Conservation (phyloP, 1,140 invertebrate genomes). For the Zaprionus davidi region DNA sequence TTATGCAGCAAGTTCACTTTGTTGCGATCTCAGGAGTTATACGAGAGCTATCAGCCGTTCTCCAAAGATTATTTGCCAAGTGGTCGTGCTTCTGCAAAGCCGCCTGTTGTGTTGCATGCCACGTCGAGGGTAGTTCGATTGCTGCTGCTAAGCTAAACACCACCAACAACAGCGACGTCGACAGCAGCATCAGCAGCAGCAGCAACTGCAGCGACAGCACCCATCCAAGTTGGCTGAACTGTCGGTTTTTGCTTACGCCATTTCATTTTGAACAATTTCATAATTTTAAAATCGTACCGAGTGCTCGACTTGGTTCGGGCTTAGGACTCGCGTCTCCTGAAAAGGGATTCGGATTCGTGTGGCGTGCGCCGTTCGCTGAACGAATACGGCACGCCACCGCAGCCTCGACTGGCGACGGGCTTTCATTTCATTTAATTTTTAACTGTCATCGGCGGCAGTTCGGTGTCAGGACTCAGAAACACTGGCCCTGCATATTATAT, state of each 20-base stretch:
- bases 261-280: constrained; percentile 75
- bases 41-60: background rate
- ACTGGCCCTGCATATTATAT: background rate
- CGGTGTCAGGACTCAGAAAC: constrained; percentile 9
- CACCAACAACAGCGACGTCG: constrained; percentile 43
- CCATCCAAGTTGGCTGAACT: constrained; percentile 43
- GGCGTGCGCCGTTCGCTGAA: constrained; percentile 26
- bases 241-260: constrained; percentile 54
- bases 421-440: constrained; percentile 84
- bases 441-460: constrained; percentile 81
- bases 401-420: constrained; percentile 21
- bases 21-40: background rate
- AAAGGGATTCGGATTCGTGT: constrained; percentile 41
- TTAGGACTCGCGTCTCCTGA: constrained; percentile 47
- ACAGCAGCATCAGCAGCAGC: constrained; percentile 20
- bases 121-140: constrained; percentile 36
- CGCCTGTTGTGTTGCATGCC: constrained; percentile 7
- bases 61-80: constrained; percentile 2
- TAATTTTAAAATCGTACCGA: constrained; percentile 82
- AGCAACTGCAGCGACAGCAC: constrained; percentile 42
- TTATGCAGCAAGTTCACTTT: background rate
- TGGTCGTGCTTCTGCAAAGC: constrained; percentile 6
- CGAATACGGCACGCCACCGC: constrained; percentile 35
- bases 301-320: constrained; percentile 37
- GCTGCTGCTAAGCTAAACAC: constrained; percentile 41